phyloP scores from a whole-genome alignment of 1,140 invertebrate species.

The Heliothis subflexa region DNA sequence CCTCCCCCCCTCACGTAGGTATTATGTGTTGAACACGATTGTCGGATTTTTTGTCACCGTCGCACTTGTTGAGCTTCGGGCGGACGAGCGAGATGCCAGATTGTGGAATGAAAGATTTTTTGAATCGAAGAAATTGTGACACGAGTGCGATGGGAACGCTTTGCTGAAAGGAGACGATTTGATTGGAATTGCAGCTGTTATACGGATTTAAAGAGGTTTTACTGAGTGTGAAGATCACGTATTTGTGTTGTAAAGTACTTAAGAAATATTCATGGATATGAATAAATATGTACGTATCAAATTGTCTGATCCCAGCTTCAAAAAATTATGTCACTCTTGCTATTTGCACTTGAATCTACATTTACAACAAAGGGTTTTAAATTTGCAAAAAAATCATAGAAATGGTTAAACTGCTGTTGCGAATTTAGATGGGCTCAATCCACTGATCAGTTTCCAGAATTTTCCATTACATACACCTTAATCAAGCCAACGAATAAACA shows the following conservation, averaged over 20 bases:
- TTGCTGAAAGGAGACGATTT: slow-evolving; percentile 33
- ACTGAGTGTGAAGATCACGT: slow-evolving; percentile 15
- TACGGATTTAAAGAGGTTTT: slow-evolving; percentile 12
- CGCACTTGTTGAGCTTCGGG: slow-evolving; percentile 49
- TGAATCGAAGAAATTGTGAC: slow-evolving; percentile 46
- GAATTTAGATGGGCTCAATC: too few relatives aligned
- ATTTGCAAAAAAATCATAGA: too few relatives aligned
- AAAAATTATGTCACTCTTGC: too few relatives aligned
- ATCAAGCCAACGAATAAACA: neutral
- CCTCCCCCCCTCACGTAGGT: slow-evolving; percentile 44
- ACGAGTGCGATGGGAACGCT: slow-evolving; percentile 32
- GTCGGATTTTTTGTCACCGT: slow-evolving; percentile 48
- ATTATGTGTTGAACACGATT: slow-evolving; percentile 51
- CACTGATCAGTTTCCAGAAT: too few relatives aligned
- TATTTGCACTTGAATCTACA: too few relatives aligned
- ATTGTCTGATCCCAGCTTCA: too few relatives aligned
- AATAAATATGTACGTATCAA: too few relatives aligned
- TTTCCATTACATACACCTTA: too few relatives aligned
- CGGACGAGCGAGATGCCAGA: slow-evolving; percentile 20
- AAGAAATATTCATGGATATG: neutral
- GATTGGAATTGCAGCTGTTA: slow-evolving; percentile 45
- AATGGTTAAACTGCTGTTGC: too few relatives aligned
- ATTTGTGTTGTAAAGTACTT: neutral
- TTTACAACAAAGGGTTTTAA: too few relatives aligned
- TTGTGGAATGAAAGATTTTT: slow-evolving; percentile 45